A percentile compares a stretch with the other conserved stretches of the same genome.
Evolutionary conservation across 2,888 invertebrate species (phyloP).

Genomic region (Strigamia transsilvanica): DNA sequence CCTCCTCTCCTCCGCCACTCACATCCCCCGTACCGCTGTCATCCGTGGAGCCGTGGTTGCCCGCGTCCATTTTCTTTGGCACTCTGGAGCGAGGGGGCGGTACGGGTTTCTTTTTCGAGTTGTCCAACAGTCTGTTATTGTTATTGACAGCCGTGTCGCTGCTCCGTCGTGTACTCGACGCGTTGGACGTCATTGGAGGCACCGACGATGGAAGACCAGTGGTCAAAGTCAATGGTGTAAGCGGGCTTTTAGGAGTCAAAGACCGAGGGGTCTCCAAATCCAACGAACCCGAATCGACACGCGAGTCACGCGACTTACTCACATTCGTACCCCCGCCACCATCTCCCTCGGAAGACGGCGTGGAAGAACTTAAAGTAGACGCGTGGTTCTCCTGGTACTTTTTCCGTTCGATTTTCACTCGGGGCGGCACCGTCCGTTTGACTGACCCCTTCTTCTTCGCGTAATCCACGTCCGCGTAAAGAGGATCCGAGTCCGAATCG

Average conservation of each 20-base stretch:
- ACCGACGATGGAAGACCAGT: slow-evolving; percentile 33
- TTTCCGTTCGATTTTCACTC: slow-evolving; percentile 63
- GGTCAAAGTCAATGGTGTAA: slow-evolving; percentile 57
- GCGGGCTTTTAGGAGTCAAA: slow-evolving; percentile 63
- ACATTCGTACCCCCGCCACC: slow-evolving; percentile 46
- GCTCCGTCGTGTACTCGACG: neutral
- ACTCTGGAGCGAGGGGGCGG: slow-evolving; percentile 58
- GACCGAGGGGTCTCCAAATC: slow-evolving; percentile 63
- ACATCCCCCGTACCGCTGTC: slow-evolving; percentile 34
- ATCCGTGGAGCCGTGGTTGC: slow-evolving; percentile 44
- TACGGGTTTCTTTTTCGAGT: slow-evolving; percentile 59
- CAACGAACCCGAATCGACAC: slow-evolving; percentile 64
- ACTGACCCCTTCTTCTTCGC: slow-evolving; percentile 57
- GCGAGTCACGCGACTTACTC: slow-evolving; percentile 59
- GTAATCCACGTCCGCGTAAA: slow-evolving; percentile 59
- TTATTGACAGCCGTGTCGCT: slow-evolving; percentile 22
- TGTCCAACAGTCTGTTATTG: neutral
- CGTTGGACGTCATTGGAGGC: slow-evolving; percentile 21
- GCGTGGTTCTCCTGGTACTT: slow-evolving; percentile 57
- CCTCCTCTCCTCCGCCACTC: slow-evolving; percentile 40
- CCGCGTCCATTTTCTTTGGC: slow-evolving; percentile 54
- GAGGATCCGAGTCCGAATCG: slow-evolving; percentile 56
- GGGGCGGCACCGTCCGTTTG: slow-evolving; percentile 59
- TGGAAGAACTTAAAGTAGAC: slow-evolving; percentile 56
- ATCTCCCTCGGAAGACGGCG: slow-evolving; percentile 57